Evolutionary conservation across 2,113 vertebrate species (phyloP).

Genomic region (Mystacornis crossleyi): DNA sequence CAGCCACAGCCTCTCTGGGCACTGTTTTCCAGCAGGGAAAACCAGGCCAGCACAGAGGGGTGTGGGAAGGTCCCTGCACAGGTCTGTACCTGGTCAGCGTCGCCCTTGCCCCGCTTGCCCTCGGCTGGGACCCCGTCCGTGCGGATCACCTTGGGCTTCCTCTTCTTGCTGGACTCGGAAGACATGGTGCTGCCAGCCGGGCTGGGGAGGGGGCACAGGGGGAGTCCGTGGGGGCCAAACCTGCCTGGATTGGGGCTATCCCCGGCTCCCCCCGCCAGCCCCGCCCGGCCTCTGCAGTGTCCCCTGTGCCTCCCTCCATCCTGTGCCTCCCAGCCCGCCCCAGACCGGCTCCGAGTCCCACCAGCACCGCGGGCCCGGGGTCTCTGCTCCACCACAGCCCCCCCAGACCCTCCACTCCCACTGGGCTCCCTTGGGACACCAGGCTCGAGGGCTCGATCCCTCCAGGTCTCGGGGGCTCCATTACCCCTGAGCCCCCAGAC

Average conservation of each 20-base stretch:
- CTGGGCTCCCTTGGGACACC: background rate
- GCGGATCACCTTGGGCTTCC: slow-evolving; percentile 93
- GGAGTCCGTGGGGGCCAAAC: fast-evolving
- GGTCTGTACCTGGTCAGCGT: slow-evolving; percentile 83
- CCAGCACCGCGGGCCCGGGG: background rate
- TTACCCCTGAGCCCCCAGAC: no score
- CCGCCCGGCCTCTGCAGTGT: fast-evolving
- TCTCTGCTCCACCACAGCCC: background rate
- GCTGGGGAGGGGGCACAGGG: background rate
- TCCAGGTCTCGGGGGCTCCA: no score
- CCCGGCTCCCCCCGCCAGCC: fast-evolving
- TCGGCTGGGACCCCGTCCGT: slow-evolving; percentile 85
- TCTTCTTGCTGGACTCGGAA: slow-evolving; percentile 88
- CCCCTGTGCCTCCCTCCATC: background rate
- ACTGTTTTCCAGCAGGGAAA: background rate
- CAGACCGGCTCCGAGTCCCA: background rate
- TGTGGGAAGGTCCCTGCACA: background rate
- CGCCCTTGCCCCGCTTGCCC: slow-evolving; percentile 83
- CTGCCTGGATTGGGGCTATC: fast-evolving
- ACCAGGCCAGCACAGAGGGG: background rate
- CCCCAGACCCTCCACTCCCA: no score
- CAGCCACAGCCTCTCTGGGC: background rate
- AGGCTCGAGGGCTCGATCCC: background rate
- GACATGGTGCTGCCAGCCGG: slow-evolving; percentile 55
- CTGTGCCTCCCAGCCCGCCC: background rate